Base-by-base conservation (phyloP, 2,888 invertebrate genomes). In the Calliphora vomitoria region DNA sequence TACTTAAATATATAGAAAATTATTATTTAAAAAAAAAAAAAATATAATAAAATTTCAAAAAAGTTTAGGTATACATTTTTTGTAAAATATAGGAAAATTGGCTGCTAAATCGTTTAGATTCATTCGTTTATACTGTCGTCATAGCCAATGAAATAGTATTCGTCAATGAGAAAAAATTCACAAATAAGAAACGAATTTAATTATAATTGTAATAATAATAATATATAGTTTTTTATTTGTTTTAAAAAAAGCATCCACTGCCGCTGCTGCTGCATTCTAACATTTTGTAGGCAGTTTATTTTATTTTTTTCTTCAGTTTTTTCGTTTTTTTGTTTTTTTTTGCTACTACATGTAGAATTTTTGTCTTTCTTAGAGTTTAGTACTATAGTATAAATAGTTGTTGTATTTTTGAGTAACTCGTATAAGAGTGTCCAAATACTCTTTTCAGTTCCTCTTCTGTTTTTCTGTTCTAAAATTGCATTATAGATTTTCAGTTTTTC, bases 81-180 rank as follows among this genome's bases (percentile, higher is more conserved):
- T 80, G 11, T 62, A 80, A 85, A 83, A 72, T 69, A 78, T 86
- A 86, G 86, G 86, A 87, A 80, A 83, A 76, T 76, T 64, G 86
- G 80, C 86, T 81, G 66, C 58, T 72, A n/a, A 66, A 58, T 44
- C 41, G 58, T 66, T n/a, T 44, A 44, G 11, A 44, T 5, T 4
- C 25, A 4, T 44, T 44, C 44, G 8, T 44, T 82, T 20, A 31
- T 71, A 50, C 66, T 20, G 66, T 47, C 13, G 76, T 41, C 10
- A 58, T 44, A 83, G 69, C 82, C 82, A 74, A 66, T 58, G 44
- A 78, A 82, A 74, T 80, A n/a, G 35, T 69, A 58, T 74, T 58
- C 47, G 44, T 60, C 64, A 72, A 41, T 71, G 41, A 38, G 71
- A 44, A 58, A 31, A 64, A 44, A 11, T 62, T 44, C 31, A 41